These are phyloP conservation scores for Thamnophis elegans DNA, from an alignment of 2,797 vertebrate species.

Conservation along the genomic window DNA sequence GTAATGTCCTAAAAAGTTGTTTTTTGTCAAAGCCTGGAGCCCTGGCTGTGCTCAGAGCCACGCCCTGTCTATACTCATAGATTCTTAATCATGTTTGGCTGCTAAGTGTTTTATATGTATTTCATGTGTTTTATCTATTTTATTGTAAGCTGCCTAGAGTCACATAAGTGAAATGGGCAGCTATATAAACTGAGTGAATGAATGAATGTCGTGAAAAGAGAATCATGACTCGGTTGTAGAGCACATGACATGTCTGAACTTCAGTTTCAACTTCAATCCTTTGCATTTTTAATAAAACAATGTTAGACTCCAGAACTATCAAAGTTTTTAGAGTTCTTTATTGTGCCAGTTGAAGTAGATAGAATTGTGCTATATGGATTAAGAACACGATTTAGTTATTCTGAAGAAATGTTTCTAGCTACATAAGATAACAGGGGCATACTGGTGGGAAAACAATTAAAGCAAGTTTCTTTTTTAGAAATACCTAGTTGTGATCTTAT, in stretches of 20 bases:
- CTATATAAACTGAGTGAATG: background rate
- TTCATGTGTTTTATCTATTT: background rate
- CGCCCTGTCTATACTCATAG: background rate
- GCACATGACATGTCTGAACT: background rate
- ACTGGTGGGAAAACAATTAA: background rate
- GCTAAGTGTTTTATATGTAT: background rate
- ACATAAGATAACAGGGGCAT: background rate
- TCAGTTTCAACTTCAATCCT: background rate
- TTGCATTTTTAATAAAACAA: background rate
- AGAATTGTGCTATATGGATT: background rate
- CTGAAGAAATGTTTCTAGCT: background rate
- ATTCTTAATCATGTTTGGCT: background rate
- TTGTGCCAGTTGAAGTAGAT: too few species aligned
- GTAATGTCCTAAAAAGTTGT: background rate
- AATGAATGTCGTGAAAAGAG: background rate
- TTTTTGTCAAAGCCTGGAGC: too few species aligned
- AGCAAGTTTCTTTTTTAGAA: background rate
- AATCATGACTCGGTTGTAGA: background rate
- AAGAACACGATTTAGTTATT: background rate
- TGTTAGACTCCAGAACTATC: background rate
- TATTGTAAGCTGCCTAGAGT: background rate
- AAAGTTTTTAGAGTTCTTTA: background rate
- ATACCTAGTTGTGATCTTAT: background rate
- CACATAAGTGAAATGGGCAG: background rate
- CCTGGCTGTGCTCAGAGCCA: background rate